phyloP scores from a whole-genome alignment of 2,797 vertebrate species.

The Hirundo rustica region DNA sequence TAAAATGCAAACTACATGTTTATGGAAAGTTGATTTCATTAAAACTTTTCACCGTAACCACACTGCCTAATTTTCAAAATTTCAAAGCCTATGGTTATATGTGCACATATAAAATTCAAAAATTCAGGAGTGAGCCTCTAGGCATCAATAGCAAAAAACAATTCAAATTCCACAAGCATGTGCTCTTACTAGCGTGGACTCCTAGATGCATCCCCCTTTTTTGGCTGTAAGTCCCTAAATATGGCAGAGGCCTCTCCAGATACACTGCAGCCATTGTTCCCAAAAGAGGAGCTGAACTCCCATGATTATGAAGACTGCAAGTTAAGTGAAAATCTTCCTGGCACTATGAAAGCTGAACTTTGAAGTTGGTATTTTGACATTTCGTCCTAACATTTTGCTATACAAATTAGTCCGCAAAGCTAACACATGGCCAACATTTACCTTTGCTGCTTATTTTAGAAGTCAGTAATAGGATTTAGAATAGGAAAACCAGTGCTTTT shows the following conservation, averaged over 20 bases:
- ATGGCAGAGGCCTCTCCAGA: background rate
- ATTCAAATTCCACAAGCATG: background rate
- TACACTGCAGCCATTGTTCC: background rate
- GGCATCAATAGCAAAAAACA: background rate
- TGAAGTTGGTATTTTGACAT: background rate
- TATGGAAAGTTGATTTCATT: background rate
- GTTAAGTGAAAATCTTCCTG: background rate
- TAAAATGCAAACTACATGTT: background rate
- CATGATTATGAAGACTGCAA: background rate
- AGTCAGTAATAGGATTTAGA: slow-evolving; percentile 1
- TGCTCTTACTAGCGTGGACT: background rate
- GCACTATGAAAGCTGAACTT: background rate
- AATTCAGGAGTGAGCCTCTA: background rate
- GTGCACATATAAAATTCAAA: background rate
- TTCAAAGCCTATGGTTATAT: background rate
- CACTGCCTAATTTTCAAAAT: background rate
- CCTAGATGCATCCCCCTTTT: background rate
- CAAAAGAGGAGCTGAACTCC: background rate
- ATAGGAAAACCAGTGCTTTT: background rate
- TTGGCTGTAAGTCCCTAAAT: background rate
- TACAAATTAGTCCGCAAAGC: background rate
- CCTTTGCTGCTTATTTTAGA: background rate
- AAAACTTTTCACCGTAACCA: background rate
- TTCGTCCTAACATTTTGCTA: background rate
- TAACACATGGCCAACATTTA: background rate